A percentile compares a stretch with the other conserved stretches of the same genome.
Conservation (phyloP, 2,888 invertebrate genomes). For the Eupithecia dodoneata region DNA sequence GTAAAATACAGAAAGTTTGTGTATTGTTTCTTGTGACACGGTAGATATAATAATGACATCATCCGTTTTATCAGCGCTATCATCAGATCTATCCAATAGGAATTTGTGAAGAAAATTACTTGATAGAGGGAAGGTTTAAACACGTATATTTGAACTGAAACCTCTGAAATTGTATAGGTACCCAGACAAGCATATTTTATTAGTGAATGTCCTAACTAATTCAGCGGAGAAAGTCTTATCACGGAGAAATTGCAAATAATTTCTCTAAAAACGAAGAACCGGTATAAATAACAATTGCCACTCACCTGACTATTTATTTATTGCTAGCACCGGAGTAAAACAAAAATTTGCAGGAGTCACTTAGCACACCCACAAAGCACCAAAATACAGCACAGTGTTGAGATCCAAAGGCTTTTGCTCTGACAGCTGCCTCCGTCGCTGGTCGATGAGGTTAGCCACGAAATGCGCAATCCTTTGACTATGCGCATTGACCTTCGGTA, state of each 20-base stretch:
- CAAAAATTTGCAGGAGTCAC: conserved; percentile 68
- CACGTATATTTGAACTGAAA: not conserved
- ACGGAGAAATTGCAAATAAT: not conserved
- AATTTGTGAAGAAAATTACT: not conserved
- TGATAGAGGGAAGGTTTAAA: not conserved
- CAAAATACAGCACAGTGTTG: conserved; percentile 74
- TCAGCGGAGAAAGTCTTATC: conserved; percentile 32
- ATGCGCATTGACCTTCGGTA: conserved; percentile 78
- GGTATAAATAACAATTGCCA: conserved; percentile 44
- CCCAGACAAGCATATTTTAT: not conserved
- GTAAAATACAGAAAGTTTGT: not conserved
- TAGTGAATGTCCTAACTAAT: not conserved
- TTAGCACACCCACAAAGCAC: conserved; percentile 77
- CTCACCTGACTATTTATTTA: conserved; percentile 69
- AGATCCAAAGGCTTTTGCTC: conserved; percentile 67
- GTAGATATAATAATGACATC: conserved; percentile 54
- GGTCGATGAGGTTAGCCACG: conserved; percentile 75
- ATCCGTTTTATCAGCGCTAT: conserved; percentile 44
- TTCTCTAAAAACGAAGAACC: conserved; percentile 14
- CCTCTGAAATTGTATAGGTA: not conserved
- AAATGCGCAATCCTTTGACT: conserved; percentile 83
- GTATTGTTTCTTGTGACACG: not conserved
- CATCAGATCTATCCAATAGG: conserved; percentile 14
- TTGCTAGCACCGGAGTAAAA: conserved; percentile 65
- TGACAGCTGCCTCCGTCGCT: conserved; percentile 69